Conservation (phyloP, 2,797 vertebrate genomes). For the Valencia hispanica region DNA sequence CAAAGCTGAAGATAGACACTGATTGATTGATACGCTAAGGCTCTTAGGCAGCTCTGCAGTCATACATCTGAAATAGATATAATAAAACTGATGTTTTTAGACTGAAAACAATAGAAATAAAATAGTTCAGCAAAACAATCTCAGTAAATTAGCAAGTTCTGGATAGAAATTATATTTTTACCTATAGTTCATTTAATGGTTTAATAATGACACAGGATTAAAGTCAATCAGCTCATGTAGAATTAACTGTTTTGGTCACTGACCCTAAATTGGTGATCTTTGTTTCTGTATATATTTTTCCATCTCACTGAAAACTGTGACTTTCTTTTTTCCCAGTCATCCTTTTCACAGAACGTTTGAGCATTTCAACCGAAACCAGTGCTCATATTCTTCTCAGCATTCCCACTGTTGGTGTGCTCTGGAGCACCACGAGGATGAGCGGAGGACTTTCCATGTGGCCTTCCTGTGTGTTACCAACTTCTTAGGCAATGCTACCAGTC, state of each 20-base stretch:
- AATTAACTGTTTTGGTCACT: background rate
- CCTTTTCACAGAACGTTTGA: conserved; percentile 15
- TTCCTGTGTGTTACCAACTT: conserved; percentile 79
- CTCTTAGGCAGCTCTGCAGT: background rate
- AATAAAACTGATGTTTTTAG: background rate
- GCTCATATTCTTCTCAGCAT: conserved; percentile 72
- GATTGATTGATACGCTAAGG: background rate
- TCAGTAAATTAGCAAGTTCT: background rate
- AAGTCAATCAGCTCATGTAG: background rate
- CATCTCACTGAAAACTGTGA: background rate
- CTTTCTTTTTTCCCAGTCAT: background rate
- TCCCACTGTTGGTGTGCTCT: conserved; percentile 83
- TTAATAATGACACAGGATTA: background rate
- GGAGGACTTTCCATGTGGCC: conserved; percentile 58
- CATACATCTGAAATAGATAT: background rate
- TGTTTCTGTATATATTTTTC: background rate
- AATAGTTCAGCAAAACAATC: no score
- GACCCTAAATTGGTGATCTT: background rate
- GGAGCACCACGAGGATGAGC: conserved; percentile 59
- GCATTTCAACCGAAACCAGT: conserved; percentile 22
- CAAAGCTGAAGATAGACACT: background rate
- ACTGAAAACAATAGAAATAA: background rate
- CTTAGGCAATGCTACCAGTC: conserved; percentile 67
- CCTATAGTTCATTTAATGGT: background rate
- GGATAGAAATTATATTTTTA: background rate